Percentiles rank a stretch among this genome's conserved stretches.
Conservation (phyloP, 2,888 invertebrate species). For the Chrysolina americana region DNA sequence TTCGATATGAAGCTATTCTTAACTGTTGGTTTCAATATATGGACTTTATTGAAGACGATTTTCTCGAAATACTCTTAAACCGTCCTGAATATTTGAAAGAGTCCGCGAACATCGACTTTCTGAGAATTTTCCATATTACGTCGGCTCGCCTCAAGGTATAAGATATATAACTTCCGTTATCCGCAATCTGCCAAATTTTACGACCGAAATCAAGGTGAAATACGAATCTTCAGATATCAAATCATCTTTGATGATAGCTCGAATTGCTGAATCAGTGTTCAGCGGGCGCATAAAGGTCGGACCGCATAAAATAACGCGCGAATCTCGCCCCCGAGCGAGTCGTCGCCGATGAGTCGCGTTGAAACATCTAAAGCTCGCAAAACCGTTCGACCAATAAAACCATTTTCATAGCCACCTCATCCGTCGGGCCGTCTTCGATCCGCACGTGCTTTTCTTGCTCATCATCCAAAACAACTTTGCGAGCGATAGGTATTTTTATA, state of each 20-base stretch:
- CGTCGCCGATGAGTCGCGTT: conserved; percentile 57
- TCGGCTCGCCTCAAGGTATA: conserved; percentile 23
- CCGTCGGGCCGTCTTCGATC: conserved; percentile 51
- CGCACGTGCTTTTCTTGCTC: conserved; percentile 61
- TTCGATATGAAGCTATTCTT: too few species aligned
- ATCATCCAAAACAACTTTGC: conserved; percentile 61
- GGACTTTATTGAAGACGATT: too few species aligned
- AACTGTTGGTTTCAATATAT: too few species aligned
- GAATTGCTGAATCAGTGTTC: conserved; percentile 51
- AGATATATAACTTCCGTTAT: conserved; percentile 24
- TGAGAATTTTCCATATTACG: conserved; percentile 24
- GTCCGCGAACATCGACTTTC: neutral
- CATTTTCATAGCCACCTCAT: conserved; percentile 59
- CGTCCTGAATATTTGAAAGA: neutral
- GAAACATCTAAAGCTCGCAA: conserved; percentile 42
- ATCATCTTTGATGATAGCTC: conserved; percentile 46
- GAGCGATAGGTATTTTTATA: conserved; percentile 67
- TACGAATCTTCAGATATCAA: conserved; percentile 44
- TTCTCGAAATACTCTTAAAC: neutral
- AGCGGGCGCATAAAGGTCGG: conserved; percentile 40
- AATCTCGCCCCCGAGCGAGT: conserved; percentile 48
- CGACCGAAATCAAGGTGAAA: conserved; percentile 46
- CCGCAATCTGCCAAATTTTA: conserved; percentile 41
- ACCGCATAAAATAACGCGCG: conserved; percentile 51
- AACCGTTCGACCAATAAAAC: conserved; percentile 60